A percentile compares a stretch with the other conserved stretches of the same genome.
These are phyloP conservation scores for Piaya cayana DNA, from an alignment of 2,113 vertebrate species.

Conservation along the genomic window DNA sequence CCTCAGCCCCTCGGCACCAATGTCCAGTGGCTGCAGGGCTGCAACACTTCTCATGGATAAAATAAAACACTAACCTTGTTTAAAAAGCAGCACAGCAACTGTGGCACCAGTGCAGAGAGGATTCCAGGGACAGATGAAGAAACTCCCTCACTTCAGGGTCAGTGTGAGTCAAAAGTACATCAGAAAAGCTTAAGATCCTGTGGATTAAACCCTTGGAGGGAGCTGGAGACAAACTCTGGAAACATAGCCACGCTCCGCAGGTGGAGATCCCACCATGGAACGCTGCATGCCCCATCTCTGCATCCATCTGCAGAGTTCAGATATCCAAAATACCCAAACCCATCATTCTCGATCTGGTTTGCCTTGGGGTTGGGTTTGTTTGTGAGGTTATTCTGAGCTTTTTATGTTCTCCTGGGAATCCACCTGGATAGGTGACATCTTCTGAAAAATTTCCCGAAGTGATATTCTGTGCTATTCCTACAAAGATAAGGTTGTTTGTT, in stretches of 20 bases:
- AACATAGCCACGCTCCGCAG: rapidly evolving
- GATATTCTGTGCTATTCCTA: background rate
- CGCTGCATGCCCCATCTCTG: background rate
- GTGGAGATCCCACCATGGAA: background rate
- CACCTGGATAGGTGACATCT: background rate
- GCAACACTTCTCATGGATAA: background rate
- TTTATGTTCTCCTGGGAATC: background rate
- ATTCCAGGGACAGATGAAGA: background rate
- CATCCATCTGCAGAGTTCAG: background rate
- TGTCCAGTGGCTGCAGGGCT: background rate
- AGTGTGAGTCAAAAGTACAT: background rate
- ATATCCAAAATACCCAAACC: background rate
- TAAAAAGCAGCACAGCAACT: background rate
- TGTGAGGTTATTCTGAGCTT: background rate
- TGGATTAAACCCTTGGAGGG: rapidly evolving
- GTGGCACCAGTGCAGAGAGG: background rate
- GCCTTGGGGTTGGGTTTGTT: background rate
- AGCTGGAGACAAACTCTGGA: background rate
- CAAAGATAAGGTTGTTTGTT: rapidly evolving
- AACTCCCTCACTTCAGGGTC: rapidly evolving
- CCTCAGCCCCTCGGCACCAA: background rate
- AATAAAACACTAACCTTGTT: background rate
- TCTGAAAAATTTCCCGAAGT: background rate
- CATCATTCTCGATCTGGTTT: background rate
- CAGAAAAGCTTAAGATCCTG: background rate